phyloP scores from a whole-genome alignment of 2,797 vertebrate genomes.

The Galagoides demidoff region DNA sequence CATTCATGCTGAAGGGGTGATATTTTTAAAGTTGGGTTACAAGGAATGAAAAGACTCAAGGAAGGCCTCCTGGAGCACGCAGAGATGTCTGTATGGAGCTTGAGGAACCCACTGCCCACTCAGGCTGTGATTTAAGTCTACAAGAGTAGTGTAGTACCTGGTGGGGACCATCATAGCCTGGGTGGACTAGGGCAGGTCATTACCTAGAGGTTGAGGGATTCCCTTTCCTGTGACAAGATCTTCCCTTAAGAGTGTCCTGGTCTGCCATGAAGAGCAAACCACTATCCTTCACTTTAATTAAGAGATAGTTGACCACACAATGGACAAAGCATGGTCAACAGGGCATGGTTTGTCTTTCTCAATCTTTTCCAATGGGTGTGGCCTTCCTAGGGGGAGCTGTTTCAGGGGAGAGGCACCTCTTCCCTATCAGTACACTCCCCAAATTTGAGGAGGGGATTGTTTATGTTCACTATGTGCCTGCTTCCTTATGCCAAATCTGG shows the following conservation, averaged over 20 bases:
- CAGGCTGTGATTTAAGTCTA: no score
- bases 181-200: rapidly evolving
- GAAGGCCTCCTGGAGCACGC: background rate
- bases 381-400: background rate
- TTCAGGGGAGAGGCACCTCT: background rate
- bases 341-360: background rate
- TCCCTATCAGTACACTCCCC: background rate
- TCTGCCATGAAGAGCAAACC: background rate
- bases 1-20: background rate
- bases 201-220: background rate
- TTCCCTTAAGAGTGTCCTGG: background rate
- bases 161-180: background rate
- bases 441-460: background rate
- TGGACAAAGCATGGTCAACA: rapidly evolving
- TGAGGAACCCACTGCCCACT: background rate
- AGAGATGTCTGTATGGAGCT: background rate
- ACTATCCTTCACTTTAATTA: background rate
- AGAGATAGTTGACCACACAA: rapidly evolving
- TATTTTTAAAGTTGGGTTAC: no score
- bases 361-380: background rate
- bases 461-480: background rate
- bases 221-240: background rate
- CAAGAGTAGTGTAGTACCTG: rapidly evolving
- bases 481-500: slow-evolving; percentile 15
- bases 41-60: background rate